A percentile compares a stretch with the other conserved stretches of the same genome.
phyloP scores from a whole-genome alignment of 2,113 vertebrate species.

The Pachypanchax playfairii region DNA sequence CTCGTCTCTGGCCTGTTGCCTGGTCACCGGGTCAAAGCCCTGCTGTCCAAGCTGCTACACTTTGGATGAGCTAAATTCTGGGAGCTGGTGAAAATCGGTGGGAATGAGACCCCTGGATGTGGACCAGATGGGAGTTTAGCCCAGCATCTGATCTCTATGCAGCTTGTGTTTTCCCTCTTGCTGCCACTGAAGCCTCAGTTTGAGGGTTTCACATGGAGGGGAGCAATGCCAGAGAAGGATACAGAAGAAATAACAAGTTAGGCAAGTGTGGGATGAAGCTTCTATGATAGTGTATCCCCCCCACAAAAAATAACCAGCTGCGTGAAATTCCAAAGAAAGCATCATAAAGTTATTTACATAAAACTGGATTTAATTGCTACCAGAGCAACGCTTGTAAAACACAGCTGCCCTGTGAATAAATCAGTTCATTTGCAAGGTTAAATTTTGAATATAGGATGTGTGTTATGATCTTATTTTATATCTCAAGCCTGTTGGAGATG shows the following conservation, averaged over 20 bases:
- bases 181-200: constrained; percentile 15
- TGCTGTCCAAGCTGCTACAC: constrained; percentile 44
- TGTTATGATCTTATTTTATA: too few species aligned
- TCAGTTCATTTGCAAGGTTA: too few species aligned
- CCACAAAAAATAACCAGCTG: neutral
- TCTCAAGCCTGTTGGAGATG: too few species aligned
- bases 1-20: constrained; percentile 34
- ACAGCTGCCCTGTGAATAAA: too few species aligned
- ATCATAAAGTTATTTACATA: too few species aligned
- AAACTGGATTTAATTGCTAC: too few species aligned
- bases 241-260: neutral
- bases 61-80: constrained; percentile 42
- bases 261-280: neutral
- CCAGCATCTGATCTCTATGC: constrained; percentile 26
- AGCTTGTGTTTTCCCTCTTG: neutral
- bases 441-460: too few species aligned
- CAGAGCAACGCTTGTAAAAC: too few species aligned
- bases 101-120: constrained; percentile 52
- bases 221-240: constrained; percentile 12
- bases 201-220: constrained; percentile 12
- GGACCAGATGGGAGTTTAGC: constrained; percentile 53
- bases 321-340: neutral
- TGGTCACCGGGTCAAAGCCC: constrained; percentile 50
- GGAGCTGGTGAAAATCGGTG: constrained; percentile 27
- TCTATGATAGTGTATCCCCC: neutral